Conservation (phyloP, 1,140 invertebrate genomes). For the Pectinophora gossypiella region DNA sequence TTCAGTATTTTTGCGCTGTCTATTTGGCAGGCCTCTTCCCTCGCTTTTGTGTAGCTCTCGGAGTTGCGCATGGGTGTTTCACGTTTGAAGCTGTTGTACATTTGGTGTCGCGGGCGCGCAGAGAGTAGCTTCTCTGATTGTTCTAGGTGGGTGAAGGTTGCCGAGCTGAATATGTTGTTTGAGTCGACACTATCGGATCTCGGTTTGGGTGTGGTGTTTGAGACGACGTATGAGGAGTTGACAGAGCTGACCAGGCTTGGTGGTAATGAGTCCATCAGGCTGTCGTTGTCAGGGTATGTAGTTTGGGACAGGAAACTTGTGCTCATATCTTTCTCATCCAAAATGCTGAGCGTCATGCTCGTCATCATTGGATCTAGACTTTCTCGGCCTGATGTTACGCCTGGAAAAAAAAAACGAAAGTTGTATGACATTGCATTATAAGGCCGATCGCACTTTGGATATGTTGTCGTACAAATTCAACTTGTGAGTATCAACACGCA, state of each 20-base stretch:
- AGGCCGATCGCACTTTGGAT: too few relatives aligned
- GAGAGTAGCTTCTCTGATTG: conserved; percentile 58
- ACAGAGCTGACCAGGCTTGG: conserved; percentile 65
- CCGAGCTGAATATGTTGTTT: conserved; percentile 65
- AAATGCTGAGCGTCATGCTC: conserved; percentile 70
- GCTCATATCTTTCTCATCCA: conserved; percentile 74
- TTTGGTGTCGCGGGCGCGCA: conserved; percentile 44
- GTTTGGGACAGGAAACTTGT: conserved; percentile 72
- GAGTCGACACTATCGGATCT: conserved; percentile 51
- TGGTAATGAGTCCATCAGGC: conserved; percentile 64
- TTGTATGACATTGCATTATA: too few relatives aligned
- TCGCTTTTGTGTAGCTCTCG: conserved; percentile 59
- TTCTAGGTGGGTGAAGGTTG: conserved; percentile 67
- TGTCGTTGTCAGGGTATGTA: conserved; percentile 67
- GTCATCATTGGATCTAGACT: conserved; percentile 67
- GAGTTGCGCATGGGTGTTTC: conserved; percentile 45
- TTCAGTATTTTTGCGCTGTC: conserved; percentile 55
- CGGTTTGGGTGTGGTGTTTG: conserved; percentile 37
- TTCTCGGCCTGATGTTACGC: conserved; percentile 41
- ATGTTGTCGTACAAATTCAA: too few relatives aligned
- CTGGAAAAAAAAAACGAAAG: background rate
- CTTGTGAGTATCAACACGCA: too few relatives aligned
- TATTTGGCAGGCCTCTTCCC: conserved; percentile 61
- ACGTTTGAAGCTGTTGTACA: conserved; percentile 58
- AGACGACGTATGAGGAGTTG: conserved; percentile 63